Percentiles rank a stretch among this genome's conserved stretches.
Evolutionary conservation across 2,113 vertebrate species (phyloP).

Genomic region (Microcebus griseorufus): DNA sequence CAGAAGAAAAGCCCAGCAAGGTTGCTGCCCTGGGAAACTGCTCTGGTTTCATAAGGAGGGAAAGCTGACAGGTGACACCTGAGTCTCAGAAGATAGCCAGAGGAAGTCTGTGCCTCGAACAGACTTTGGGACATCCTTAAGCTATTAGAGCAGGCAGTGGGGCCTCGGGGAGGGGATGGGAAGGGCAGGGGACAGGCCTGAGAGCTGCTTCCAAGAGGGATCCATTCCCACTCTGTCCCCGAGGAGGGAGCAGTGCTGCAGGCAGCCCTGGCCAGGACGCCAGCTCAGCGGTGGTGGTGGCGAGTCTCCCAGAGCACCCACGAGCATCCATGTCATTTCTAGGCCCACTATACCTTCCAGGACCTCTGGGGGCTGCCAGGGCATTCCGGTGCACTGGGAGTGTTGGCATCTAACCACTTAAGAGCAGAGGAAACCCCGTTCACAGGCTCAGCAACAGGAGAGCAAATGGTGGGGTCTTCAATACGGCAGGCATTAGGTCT

Average conservation of each 20-base stretch:
- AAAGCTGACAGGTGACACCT: conserved; percentile 48
- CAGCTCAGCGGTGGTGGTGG: rapidly evolving
- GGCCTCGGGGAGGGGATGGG: not conserved
- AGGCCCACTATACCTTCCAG: not conserved
- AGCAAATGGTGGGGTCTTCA: not conserved
- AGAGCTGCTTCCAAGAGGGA: not conserved
- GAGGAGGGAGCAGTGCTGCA: not conserved
- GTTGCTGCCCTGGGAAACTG: not conserved
- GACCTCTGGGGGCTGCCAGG: not conserved
- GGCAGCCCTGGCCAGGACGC: no score
- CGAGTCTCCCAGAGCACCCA: not conserved
- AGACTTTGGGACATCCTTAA: not conserved
- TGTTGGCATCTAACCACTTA: not conserved
- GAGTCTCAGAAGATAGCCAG: not conserved
- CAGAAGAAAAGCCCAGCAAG: not conserved
- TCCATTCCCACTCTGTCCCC: not conserved
- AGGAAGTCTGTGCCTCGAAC: not conserved
- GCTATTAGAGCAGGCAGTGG: not conserved
- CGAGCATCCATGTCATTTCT: no score
- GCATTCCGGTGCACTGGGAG: not conserved
- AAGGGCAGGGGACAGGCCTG: not conserved
- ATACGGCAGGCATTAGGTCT: not conserved
- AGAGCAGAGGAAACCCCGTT: not conserved
- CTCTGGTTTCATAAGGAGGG: not conserved
- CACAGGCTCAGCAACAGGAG: not conserved